Conservation (phyloP, 2,797 vertebrate species). For the Brotula barbata region DNA sequence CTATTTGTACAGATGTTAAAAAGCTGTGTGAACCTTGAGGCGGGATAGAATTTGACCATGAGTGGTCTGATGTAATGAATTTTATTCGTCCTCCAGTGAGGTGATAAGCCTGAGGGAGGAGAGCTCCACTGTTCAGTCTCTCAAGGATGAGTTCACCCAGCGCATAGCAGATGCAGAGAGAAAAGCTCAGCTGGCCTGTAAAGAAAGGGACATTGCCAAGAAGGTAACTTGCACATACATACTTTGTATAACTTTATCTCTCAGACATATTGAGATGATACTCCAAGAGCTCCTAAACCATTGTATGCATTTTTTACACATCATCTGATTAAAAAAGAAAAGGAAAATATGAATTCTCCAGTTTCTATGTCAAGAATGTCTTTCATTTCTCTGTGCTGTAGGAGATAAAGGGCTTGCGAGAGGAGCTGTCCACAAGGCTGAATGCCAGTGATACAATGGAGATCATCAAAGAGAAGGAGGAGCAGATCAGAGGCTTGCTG, state of each 20-base stretch:
- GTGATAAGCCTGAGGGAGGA: constrained; percentile 92
- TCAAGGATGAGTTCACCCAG: constrained; percentile 96
- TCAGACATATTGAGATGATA: neutral
- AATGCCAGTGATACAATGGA: constrained; percentile 92
- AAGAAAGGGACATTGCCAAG: constrained; percentile 95
- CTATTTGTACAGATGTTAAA: neutral
- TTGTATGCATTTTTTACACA: too few species aligned
- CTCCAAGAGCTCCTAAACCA: too few species aligned
- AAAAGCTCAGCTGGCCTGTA: constrained; percentile 94
- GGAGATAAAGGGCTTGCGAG: constrained; percentile 92
- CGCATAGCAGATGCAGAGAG: constrained; percentile 95
- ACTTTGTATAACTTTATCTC: neutral
- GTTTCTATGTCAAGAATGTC: neutral
- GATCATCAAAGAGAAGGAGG: constrained; percentile 94
- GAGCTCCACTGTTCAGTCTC: constrained; percentile 88
- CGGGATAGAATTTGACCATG: neutral
- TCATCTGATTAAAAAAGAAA: too few species aligned
- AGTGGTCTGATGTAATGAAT: constrained; percentile 28
- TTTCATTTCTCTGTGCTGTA: constrained; percentile 53
- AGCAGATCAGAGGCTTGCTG: constrained; percentile 94
- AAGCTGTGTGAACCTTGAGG: neutral
- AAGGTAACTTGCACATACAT: constrained; percentile 80
- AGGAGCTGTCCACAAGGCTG: constrained; percentile 90
- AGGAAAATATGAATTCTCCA: neutral
- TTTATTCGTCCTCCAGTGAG: constrained; percentile 81